Evolutionary conservation across 2,888 invertebrate species (phyloP), one percentile per base, ranked within the genome.

Genomic region (Stramonita haemastoma): DNA sequence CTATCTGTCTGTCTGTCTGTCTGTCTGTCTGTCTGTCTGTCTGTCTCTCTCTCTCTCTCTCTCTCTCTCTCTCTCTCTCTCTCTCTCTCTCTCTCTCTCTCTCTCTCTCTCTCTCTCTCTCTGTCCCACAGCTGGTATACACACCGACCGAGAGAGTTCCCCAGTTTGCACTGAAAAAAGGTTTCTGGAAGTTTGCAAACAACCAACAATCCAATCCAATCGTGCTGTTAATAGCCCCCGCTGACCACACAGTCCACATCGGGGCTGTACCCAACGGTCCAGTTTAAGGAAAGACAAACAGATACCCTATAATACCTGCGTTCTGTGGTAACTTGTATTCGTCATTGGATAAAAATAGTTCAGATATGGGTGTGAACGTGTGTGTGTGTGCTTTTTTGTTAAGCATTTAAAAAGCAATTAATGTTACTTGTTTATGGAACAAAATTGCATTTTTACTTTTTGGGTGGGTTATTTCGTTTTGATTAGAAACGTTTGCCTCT

Each of bases 61-160:
- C 17, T 66, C 6, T 66, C 6, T 66, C 19, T 66, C 19, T 66
- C 2, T 66, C 19, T 66, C 29, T 26, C 29, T 57, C 70, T 79
- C 34, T 73, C 70, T 86, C n/a, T 79, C 60, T 36, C 17, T 56
- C 46, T 85, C 19, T 66, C 46, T 57, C 46, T 77, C 79, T 86
- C 46, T 57, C 66, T 86, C 22, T 81, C 29, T 86, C 17, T 66
- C 36, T 86, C 36, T 70, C 46, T 60, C n/a, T 85, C 73, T 36
- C n/a, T 73, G 46, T 85, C 66, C 17, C 32, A 29, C n/a, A 70
- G 46, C 34, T 19, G 15, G 1, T 60, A 56, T 84, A 0, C 95
- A 95, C 0, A 60, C 19, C n/a, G 95, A 93, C 95, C 4, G 13
- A 5, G 13, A 77, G 26, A 29, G 77, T 2, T 29, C 26, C 2